phyloP scores from a whole-genome alignment of 2,797 vertebrate genomes.

The Danio jaintianensis region DNA sequence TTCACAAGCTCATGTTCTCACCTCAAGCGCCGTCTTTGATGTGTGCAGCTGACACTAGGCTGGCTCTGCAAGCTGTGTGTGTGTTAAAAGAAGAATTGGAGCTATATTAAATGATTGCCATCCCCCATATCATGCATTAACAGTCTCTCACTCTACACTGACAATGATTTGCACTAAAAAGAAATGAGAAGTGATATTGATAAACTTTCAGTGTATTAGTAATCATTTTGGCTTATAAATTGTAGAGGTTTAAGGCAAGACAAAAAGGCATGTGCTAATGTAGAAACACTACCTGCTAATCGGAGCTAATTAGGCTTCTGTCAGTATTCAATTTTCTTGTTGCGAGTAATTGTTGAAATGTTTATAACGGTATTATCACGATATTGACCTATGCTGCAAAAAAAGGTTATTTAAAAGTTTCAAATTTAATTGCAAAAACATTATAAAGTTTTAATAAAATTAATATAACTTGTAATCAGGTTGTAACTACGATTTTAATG shows the following conservation, averaged over 20 bases:
- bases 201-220: neutral
- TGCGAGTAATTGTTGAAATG: too few relatives aligned
- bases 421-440: too few relatives aligned
- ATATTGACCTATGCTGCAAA: too few relatives aligned
- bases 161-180: conserved; percentile 22
- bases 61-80: conserved; percentile 85
- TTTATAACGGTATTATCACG: too few relatives aligned
- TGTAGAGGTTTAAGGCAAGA: conserved; percentile 11
- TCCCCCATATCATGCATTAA: conserved; percentile 37
- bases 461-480: too few relatives aligned
- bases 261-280: conserved; percentile 14
- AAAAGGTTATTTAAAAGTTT: too few relatives aligned
- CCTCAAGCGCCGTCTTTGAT: conserved; percentile 91
- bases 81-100: conserved; percentile 62
- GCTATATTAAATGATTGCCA: conserved; percentile 75
- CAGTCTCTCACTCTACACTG: conserved; percentile 53
- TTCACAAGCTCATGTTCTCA: conserved; percentile 85
- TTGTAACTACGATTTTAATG: too few relatives aligned
- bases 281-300: conserved; percentile 18
- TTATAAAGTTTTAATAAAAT: too few relatives aligned
- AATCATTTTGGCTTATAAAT: conserved; percentile 57
- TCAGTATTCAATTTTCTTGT: too few relatives aligned
- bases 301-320: too few relatives aligned
- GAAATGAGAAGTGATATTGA: conserved; percentile 7
- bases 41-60: conserved; percentile 87